Evolutionary conservation across 2,888 invertebrate species (phyloP).

Genomic region (Microctonus brassicae): DNA sequence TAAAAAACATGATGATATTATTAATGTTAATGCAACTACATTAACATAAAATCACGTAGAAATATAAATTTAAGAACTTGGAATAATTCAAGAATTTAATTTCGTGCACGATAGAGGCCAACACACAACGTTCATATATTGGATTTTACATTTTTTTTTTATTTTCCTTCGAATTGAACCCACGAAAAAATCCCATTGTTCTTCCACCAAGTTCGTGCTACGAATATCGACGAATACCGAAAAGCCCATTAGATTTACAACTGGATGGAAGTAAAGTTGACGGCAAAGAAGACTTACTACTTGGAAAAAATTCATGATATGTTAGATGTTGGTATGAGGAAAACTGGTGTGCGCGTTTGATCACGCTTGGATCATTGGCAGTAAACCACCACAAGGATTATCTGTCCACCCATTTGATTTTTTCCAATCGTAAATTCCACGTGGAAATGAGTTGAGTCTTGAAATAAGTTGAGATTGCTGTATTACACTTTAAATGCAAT

Average conservation of each 20-base stretch:
- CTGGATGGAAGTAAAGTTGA: conserved; percentile 1
- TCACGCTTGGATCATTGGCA: background rate
- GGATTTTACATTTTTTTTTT: background rate
- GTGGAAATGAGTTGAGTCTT: conserved; percentile 5
- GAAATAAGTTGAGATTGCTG: conserved; percentile 13
- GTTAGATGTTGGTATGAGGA: background rate
- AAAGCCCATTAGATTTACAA: conserved; percentile 21
- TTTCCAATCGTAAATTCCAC: background rate
- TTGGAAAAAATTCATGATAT: background rate
- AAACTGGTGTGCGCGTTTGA: background rate
- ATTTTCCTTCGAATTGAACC: background rate
- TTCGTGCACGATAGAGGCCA: too few relatives aligned
- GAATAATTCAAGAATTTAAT: too few relatives aligned
- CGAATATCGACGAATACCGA: conserved; percentile 19
- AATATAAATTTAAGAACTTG: too few relatives aligned
- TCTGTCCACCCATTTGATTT: conserved; percentile 22
- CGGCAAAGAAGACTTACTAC: background rate
- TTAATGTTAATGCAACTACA: too few relatives aligned
- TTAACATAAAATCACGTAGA: too few relatives aligned
- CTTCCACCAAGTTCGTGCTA: conserved; percentile 12
- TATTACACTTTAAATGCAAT: background rate
- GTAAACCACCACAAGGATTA: conserved; percentile 18
- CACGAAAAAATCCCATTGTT: conserved; percentile 7
- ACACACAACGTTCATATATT: too few relatives aligned
- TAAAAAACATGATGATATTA: too few relatives aligned